phyloP scores from a whole-genome alignment of 2,888 invertebrate species.

The Pristionchus mayeri region DNA sequence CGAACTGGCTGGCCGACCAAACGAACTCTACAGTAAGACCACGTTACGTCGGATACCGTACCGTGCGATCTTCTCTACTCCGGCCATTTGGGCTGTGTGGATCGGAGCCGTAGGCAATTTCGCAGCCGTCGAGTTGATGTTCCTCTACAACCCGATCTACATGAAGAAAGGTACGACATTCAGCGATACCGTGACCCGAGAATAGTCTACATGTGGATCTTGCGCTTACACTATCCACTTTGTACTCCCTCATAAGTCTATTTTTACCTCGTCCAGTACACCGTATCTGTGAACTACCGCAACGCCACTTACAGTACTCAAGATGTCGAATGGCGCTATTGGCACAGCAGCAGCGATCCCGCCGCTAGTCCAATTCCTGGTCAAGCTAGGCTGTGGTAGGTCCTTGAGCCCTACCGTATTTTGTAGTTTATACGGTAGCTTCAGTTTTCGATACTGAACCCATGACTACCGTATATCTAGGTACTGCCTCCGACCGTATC shows the following conservation, averaged over 20 bases:
- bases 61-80: constrained; percentile 59
- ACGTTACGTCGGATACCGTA: constrained; percentile 61
- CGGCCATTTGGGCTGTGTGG: constrained; percentile 71
- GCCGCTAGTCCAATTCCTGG: constrained; percentile 63
- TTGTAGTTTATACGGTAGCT: too few relatives aligned
- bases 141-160: constrained; percentile 66
- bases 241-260: too few relatives aligned
- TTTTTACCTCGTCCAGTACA: not conserved
- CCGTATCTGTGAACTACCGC: not conserved
- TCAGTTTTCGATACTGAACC: not conserved
- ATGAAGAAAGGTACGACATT: constrained; percentile 50
- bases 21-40: constrained; percentile 55
- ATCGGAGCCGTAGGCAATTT: constrained; percentile 70
- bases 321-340: constrained; percentile 62
- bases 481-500: constrained; percentile 55
- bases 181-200: not conserved
- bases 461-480: constrained; percentile 11
- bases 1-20: not conserved
- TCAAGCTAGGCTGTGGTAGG: constrained; percentile 61
- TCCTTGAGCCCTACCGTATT: not conserved
- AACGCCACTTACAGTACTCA: constrained; percentile 57
- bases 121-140: constrained; percentile 66
- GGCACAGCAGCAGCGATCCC: constrained; percentile 67
- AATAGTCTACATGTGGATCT: not conserved
- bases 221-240: not conserved